Evolutionary conservation across 2,113 vertebrate genomes (phyloP).

Genomic region (Scomber scombrus): DNA sequence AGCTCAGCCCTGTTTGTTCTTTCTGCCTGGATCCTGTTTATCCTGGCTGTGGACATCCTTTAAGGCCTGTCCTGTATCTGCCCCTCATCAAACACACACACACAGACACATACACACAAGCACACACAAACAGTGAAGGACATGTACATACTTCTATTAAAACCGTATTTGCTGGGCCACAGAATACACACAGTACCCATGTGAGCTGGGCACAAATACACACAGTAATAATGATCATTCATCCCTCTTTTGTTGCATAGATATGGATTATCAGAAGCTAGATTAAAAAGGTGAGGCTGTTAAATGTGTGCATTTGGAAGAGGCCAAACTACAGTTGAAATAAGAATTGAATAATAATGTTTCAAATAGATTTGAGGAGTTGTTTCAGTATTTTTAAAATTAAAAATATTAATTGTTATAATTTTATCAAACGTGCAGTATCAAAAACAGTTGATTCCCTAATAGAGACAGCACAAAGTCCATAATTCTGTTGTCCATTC

Average conservation of each 20-base stretch:
- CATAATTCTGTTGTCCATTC: conserved; percentile 83
- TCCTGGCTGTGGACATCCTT: conserved; percentile 79
- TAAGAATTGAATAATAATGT: conserved; percentile 38
- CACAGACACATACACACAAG: conserved; percentile 52
- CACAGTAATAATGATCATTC: conserved; percentile 25
- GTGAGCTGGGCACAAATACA: conserved; percentile 37
- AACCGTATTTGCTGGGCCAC: conserved; percentile 77
- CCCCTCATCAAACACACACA: conserved; percentile 78
- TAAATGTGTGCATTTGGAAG: conserved; percentile 55
- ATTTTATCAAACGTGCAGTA: not conserved
- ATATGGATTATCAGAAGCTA: conserved; percentile 52
- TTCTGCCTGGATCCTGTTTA: conserved; percentile 83
- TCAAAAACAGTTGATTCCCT: conserved; percentile 1
- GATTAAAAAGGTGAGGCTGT: not conserved
- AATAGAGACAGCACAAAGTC: conserved; percentile 70
- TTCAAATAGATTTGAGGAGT: no score
- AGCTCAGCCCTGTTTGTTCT: conserved; percentile 80
- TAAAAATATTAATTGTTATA: conserved; percentile 4
- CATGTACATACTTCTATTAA: conserved; percentile 75
- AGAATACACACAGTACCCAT: conserved; percentile 65
- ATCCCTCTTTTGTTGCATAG: conserved; percentile 45
- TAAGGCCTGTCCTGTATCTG: conserved; percentile 79
- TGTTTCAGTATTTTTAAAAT: no score
- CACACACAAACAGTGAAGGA: conserved; percentile 44
- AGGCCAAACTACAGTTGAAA: conserved; percentile 41